These are phyloP conservation scores for Masticophis lateralis DNA, from an alignment of 2,797 vertebrate genomes.

Conservation along the genomic window DNA sequence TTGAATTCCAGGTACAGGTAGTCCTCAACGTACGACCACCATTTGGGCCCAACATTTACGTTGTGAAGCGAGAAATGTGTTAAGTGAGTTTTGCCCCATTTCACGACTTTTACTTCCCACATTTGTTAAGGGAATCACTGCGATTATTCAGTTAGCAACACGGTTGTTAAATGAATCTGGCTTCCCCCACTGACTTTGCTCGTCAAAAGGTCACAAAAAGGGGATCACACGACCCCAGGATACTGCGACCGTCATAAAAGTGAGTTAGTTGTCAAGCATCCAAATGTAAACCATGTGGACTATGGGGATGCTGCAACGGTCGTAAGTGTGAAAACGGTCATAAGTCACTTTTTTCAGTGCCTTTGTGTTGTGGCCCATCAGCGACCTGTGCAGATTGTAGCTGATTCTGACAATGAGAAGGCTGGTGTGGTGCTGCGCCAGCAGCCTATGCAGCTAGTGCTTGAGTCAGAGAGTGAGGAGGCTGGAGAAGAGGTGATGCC, in stretches of 20 bases:
- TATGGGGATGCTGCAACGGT: fast-evolving
- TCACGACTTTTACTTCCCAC: background rate
- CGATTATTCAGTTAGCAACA: background rate
- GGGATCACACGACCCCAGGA: background rate
- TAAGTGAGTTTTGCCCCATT: background rate
- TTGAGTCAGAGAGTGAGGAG: no score
- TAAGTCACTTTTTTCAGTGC: background rate
- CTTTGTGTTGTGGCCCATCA: background rate
- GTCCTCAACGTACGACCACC: fast-evolving
- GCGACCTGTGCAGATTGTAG: no score
- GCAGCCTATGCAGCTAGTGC: no score
- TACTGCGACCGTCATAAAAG: background rate
- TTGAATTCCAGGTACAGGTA: no score
- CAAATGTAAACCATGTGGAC: background rate
- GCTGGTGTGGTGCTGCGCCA: no score
- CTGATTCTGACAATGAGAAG: no score
- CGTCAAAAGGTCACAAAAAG: background rate
- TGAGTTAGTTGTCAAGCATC: background rate
- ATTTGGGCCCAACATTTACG: background rate
- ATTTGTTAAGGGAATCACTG: background rate
- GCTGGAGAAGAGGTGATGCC: no score
- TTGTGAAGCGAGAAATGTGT: background rate
- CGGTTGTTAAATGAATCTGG: background rate
- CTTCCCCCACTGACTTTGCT: background rate
- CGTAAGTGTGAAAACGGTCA: background rate